Conservation (phyloP, 2,888 invertebrate genomes). For the Sialis lutaria region DNA sequence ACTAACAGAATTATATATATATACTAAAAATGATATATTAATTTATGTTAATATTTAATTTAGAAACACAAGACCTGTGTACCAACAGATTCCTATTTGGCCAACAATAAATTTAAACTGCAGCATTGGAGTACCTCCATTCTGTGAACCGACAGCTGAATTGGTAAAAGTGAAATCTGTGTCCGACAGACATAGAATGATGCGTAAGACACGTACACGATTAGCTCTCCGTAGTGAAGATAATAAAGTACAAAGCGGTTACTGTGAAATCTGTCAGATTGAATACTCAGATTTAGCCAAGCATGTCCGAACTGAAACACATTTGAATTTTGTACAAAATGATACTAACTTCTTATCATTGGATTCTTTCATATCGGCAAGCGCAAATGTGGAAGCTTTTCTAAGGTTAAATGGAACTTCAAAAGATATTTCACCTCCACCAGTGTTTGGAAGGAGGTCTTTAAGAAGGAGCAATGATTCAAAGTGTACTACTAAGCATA, state of each 20-base stretch:
- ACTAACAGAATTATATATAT: neutral
- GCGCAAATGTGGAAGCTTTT: slow-evolving; percentile 51
- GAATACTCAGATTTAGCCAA: slow-evolving; percentile 52
- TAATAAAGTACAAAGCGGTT: slow-evolving; percentile 31
- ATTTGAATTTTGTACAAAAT: slow-evolving; percentile 54
- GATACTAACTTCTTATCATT: slow-evolving; percentile 56
- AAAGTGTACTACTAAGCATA: too few species aligned
- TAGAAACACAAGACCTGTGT: slow-evolving; percentile 40
- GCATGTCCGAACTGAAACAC: slow-evolving; percentile 57
- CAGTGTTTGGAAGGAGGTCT: slow-evolving; percentile 6
- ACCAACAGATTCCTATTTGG: slow-evolving; percentile 44
- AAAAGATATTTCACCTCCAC: neutral
- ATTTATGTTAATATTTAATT: slow-evolving; percentile 3
- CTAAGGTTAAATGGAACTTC: slow-evolving; percentile 36
- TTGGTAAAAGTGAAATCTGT: slow-evolving; percentile 11
- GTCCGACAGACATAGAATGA: slow-evolving; percentile 29
- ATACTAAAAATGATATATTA: neutral
- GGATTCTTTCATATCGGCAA: slow-evolving; percentile 49
- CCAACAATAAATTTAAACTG: slow-evolving; percentile 33
- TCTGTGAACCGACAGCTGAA: slow-evolving; percentile 15
- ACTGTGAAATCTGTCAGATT: slow-evolving; percentile 65
- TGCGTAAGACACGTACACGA: slow-evolving; percentile 29
- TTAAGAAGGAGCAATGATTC: slow-evolving; percentile 5
- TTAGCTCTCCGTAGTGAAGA: slow-evolving; percentile 27
- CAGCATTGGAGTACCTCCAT: slow-evolving; percentile 24